Conservation (phyloP, 2,113 vertebrate species). For the Eretmodus cyanostictus region DNA sequence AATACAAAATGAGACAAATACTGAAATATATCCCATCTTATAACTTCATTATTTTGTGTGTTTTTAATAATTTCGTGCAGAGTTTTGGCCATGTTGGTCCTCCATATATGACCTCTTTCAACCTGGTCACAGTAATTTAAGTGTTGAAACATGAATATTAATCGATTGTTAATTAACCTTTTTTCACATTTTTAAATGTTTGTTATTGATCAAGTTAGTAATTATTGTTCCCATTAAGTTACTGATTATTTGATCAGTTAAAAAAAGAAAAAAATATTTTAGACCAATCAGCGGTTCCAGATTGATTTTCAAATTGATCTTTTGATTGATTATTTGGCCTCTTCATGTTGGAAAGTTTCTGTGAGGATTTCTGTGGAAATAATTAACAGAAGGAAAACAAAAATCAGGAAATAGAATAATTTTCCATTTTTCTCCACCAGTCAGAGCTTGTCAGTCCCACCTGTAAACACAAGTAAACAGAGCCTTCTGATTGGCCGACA, state of each 20-base stretch:
- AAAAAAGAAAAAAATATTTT: not conserved
- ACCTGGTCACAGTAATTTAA: not conserved
- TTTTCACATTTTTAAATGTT: not conserved
- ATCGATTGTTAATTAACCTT: not conserved
- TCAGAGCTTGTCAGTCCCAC: not conserved
- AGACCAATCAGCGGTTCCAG: not conserved
- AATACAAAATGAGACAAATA: not conserved
- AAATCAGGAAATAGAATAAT: not conserved
- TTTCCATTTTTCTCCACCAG: not conserved
- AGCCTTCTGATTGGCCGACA: not conserved
- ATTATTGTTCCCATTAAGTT: not conserved
- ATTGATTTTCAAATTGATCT: not conserved
- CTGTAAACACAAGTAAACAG: not conserved
- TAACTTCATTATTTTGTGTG: not conserved
- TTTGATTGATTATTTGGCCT: not conserved
- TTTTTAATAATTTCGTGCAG: not conserved
- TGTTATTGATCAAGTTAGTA: not conserved
- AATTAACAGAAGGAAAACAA: not conserved
- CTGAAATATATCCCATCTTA: not conserved
- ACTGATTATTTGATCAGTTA: not conserved
- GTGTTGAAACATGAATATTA: not conserved
- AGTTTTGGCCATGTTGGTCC: not conserved
- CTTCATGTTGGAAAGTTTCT: not conserved
- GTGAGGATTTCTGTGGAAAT: not conserved
- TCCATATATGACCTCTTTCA: not conserved